Evolutionary conservation across 2,888 invertebrate species (phyloP), one percentile per base, ranked within the genome.

Genomic region (Zele albiditarsus): DNA sequence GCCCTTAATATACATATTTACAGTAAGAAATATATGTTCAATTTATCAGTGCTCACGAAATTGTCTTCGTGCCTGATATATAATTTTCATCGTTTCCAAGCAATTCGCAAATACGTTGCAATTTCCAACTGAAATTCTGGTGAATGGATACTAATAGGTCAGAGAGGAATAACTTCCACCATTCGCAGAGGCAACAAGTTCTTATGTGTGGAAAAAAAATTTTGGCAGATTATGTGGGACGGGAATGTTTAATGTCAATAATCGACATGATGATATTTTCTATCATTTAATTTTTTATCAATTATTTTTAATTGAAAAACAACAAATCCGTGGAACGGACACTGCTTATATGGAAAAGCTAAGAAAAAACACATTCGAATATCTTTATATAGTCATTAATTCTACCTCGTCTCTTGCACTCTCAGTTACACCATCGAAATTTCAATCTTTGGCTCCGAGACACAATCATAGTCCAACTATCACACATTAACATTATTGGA

Each of bases 1-100:
- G 80, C 79, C 82, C 80, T 83, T 79, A 86, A 86, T 86, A 86
- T 86, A 86, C 86, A 86, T 86, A 86, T 86, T 80, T 86, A 86
- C 86, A 86, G 74, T 77, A 58, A 81, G 81, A 76, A 81, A 80
- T 84, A 8, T 38, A 8, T 12, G 12, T 83, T 80, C 80, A 46
- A 14, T 1, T 8, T 14, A 42, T 5, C 3, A 16, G n/a, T 12
- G 6, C n/a, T 62, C n/a, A 27, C n/a, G 14, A 62, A 62, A 62
- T n/a, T 62, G 20, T 58, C 3, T 20, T 23, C 3, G 1, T 4
- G 8, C 14, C 10, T 12, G 42, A 12, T 14, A 0, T 0, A 42
- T 10, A 42, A 12, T 5, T 10, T 42, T 42, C 2, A 14, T 42
- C 3, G 12, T 42, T 1, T 12, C 42, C 14, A 14, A 0, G 31